Evolutionary conservation across 2,113 vertebrate genomes (phyloP), one percentile per base, ranked within the genome.

Genomic region (Oceanodroma tethys): DNA sequence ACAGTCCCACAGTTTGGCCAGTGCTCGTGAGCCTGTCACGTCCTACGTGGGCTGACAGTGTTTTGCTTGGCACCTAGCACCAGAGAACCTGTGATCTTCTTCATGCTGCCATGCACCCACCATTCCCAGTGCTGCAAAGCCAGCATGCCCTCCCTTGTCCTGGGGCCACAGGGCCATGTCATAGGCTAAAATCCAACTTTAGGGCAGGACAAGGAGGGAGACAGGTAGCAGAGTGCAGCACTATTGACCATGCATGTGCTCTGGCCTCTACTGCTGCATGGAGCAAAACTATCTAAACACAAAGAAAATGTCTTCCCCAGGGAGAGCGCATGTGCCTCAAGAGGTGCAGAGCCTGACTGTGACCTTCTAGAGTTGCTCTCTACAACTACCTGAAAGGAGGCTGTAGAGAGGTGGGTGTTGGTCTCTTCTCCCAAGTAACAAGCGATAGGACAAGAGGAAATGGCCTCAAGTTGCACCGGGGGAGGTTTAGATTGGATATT

Each of bases 261-360:
- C 32, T 23, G n/a, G 10, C 16, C 7, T 80, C 16, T 70, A 18
- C 13, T 40, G 32, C 25, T 63, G 32, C 0, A 0, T 21, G 25
- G 14, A 60, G 5, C 40, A 70, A 65, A 90, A 20, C 29, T 58
- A 11, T 12, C 32, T 23, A 50, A 68, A 42, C 29, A 45, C 17
- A 70, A 17, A 25, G 20, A 34, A 88, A 85, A 19, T 45, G 21
- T 45, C 38, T 63, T 62, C 19, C 14, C 11, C 20, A n/a, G 4
- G 9, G 7, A 66, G 13, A 60, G 5, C 2, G 2, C 1, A 0
- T 10, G 4, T 60, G 11, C 47, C 17, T 38, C n/a, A 65, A 15
- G 16, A 5, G 32, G 32, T 10, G 19, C 15, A 76, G 48, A 71
- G 18, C 7, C 18, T 43, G 66, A 38, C 4, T n/a, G n/a, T n/a